These are phyloP conservation scores for Lasioglossum leucozonium DNA, from an alignment of 2,888 invertebrate genomes.

Conservation along the genomic window DNA sequence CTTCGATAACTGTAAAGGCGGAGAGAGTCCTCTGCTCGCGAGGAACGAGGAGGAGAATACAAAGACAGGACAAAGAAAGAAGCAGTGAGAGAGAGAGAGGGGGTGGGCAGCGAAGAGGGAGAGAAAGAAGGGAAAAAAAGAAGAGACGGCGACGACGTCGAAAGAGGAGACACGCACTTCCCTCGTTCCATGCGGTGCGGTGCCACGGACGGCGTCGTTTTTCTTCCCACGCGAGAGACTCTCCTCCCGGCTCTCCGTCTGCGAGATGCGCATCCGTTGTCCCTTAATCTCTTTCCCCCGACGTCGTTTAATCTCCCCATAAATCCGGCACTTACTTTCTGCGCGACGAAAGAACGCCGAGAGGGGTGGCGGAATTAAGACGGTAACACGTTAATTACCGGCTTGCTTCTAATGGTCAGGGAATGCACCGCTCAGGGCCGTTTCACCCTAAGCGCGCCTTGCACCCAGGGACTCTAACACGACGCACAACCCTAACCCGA, in stretches of 20 bases:
- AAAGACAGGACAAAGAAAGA: not conserved
- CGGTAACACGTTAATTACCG: conserved; percentile 54
- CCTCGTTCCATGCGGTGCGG: conserved; percentile 15
- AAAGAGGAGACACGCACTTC: conserved; percentile 23
- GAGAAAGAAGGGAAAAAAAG: not conserved
- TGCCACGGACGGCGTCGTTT: conserved; percentile 22
- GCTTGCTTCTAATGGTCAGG: conserved; percentile 6
- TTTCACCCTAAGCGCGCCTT: not conserved
- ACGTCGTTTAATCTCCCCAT: conserved; percentile 60
- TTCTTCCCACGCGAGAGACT: conserved; percentile 32
- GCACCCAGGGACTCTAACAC: no score
- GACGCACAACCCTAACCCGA: no score
- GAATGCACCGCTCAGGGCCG: conserved; percentile 6
- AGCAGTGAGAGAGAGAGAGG: not conserved
- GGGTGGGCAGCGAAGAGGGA: not conserved
- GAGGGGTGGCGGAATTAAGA: conserved; percentile 54
- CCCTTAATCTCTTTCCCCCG: conserved; percentile 28
- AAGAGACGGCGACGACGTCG: conserved; percentile 6
- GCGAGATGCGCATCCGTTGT: conserved; percentile 25
- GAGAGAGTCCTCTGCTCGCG: not conserved
- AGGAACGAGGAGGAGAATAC: not conserved
- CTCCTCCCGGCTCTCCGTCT: not conserved
- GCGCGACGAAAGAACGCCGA: conserved; percentile 26
- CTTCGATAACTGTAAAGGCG: conserved; percentile 48
- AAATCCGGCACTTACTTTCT: conserved; percentile 59